Conservation (phyloP, 2,888 invertebrate genomes). For the Drosophila rubida region DNA sequence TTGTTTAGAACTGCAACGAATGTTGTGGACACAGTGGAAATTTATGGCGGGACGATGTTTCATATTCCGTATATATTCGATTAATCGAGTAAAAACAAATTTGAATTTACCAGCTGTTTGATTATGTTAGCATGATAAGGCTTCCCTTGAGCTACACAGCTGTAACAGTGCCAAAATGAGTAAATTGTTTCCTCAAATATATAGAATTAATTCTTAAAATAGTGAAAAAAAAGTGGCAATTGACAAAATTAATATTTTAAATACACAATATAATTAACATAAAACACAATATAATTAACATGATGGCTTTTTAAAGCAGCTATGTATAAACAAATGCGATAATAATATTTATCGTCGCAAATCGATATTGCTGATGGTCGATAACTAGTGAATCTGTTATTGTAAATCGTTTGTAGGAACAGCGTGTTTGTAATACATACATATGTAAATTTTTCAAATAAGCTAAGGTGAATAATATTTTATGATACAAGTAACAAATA, state of each 20-base stretch:
- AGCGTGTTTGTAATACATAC: slow-evolving; percentile 69
- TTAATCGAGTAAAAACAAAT: background rate
- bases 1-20: too few species aligned
- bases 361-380: slow-evolving; percentile 11
- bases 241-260: background rate
- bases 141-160: background rate
- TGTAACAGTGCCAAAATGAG: slow-evolving; percentile 8
- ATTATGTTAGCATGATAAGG: background rate
- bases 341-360: slow-evolving; percentile 1
- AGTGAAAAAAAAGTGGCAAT: background rate
- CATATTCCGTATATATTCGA: too few species aligned
- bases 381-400: slow-evolving; percentile 28
- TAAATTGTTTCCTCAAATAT: background rate
- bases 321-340: background rate
- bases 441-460: slow-evolving; percentile 70
- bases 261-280: background rate
- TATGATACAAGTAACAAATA: background rate
- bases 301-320: too few species aligned
- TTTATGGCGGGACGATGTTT: too few species aligned
- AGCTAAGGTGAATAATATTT: slow-evolving; percentile 65
- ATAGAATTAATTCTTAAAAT: background rate
- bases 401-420: slow-evolving; percentile 63
- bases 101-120: background rate
- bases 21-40: too few species aligned
- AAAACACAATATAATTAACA: background rate